Evolutionary conservation across 2,888 invertebrate genomes (phyloP).

Genomic region (Argynnis bischoffii): DNA sequence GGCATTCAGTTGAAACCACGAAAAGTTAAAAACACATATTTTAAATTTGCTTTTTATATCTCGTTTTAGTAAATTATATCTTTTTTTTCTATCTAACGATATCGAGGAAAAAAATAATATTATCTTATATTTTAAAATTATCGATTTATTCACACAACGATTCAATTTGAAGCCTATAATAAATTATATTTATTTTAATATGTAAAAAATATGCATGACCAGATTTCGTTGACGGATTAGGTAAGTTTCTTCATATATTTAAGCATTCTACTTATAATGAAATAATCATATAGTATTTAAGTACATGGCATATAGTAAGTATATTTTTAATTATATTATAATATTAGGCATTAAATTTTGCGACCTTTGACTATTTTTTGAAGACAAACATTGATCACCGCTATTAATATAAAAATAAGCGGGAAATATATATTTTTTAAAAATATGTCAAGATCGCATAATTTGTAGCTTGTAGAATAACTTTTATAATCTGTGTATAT

Average conservation of each 20-base stretch:
- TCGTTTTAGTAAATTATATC: too few relatives aligned
- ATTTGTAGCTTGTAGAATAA: conserved; percentile 26
- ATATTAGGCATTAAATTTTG: background rate
- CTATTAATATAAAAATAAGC: background rate
- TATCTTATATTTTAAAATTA: too few relatives aligned
- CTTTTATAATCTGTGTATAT: conserved; percentile 41
- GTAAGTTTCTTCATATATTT: conserved; percentile 28
- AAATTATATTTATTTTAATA: background rate
- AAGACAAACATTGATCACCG: background rate
- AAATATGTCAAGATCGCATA: conserved; percentile 14
- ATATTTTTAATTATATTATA: conserved; percentile 8
- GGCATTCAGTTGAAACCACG: conserved; percentile 10
- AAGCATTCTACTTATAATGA: conserved; percentile 41
- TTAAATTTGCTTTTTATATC: too few relatives aligned
- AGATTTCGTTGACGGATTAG: conserved; percentile 42
- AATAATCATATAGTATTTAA: conserved; percentile 23
- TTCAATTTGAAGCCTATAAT: background rate
- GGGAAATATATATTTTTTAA: background rate
- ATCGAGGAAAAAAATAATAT: too few relatives aligned
- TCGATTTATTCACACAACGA: too few relatives aligned
- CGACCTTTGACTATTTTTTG: background rate
- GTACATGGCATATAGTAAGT: conserved; percentile 25
- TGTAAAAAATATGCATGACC: conserved; percentile 37
- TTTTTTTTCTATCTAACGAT: too few relatives aligned
- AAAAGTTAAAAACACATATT: background rate